Percentiles rank a stretch among this genome's conserved stretches.
Conservation (phyloP, 2,113 vertebrate genomes). For the Prinia subflava region DNA sequence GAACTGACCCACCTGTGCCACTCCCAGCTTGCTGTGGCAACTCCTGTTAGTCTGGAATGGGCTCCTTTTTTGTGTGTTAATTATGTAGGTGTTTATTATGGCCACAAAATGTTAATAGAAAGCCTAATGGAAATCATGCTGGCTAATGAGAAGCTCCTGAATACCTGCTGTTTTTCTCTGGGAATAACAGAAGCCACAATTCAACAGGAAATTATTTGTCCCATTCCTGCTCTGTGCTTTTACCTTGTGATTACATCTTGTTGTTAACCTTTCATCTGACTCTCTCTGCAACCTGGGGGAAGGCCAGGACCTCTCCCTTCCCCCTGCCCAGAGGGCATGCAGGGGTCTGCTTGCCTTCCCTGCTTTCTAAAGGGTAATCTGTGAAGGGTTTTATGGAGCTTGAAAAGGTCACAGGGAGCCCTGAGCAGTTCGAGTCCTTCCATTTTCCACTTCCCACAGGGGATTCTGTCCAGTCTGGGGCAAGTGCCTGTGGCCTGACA, state of each 20-base stretch:
- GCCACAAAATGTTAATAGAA: slow-evolving; percentile 47
- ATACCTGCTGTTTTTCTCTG: slow-evolving; percentile 29
- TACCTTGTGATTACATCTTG: background rate
- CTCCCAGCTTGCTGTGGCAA: background rate
- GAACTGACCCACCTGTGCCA: background rate
- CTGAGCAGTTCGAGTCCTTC: background rate
- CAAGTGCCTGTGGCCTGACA: background rate
- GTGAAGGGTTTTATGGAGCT: slow-evolving; percentile 20
- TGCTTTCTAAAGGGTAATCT: slow-evolving; percentile 26
- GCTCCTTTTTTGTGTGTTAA: background rate
- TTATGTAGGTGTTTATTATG: slow-evolving; percentile 51
- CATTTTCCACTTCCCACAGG: background rate
- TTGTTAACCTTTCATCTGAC: slow-evolving; percentile 32
- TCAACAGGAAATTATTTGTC: slow-evolving; percentile 13
- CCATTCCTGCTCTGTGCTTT: background rate
- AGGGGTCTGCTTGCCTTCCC: background rate
- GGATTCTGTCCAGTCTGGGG: background rate
- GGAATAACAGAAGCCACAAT: background rate
- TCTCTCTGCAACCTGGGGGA: background rate
- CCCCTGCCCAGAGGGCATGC: background rate
- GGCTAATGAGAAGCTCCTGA: slow-evolving; percentile 49
- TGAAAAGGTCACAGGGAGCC: slow-evolving; percentile 39
- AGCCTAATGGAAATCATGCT: slow-evolving; percentile 48
- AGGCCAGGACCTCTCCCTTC: background rate
- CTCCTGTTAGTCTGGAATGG: background rate